A percentile compares a stretch with the other conserved stretches of the same genome.
Conservation (phyloP, 2,797 vertebrate genomes). For the Centroberyx gerrardi region DNA sequence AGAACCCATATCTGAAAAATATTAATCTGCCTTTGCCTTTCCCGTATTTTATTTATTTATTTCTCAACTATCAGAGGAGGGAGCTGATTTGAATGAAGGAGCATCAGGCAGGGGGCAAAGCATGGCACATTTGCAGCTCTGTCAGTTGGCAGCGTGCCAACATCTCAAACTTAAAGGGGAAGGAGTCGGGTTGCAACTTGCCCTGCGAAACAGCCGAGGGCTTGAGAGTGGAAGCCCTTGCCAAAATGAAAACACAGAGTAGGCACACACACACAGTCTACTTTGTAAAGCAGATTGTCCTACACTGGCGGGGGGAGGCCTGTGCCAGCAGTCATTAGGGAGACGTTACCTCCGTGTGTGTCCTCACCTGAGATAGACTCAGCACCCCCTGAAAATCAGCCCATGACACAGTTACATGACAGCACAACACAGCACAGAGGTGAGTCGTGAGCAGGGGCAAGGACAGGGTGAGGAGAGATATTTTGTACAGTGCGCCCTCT, state of each 20-base stretch:
- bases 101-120: constrained; percentile 60
- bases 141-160: constrained; percentile 74
- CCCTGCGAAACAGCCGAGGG: constrained; percentile 59
- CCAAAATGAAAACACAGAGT: constrained; percentile 68
- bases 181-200: constrained; percentile 61
- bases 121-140: constrained; percentile 64
- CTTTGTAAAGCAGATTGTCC: constrained; percentile 55
- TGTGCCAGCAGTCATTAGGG: constrained; percentile 47
- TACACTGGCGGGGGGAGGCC: constrained; percentile 33
- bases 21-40: constrained; percentile 67
- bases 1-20: constrained; percentile 74
- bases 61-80: constrained; percentile 67
- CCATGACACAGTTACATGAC: constrained; percentile 29
- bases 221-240: constrained; percentile 53
- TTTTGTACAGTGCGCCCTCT: constrained; percentile 57
- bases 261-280: constrained; percentile 64
- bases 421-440: constrained; percentile 38
- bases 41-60: constrained; percentile 60
- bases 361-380: constrained; percentile 27
- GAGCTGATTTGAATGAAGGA: constrained; percentile 61
- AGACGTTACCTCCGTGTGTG: constrained; percentile 22
- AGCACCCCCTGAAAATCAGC: background rate
- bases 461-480: constrained; percentile 63
- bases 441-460: constrained; percentile 49
- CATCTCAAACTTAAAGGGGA: constrained; percentile 56